A percentile compares a stretch with the other conserved stretches of the same genome.
Conservation (phyloP, 2,797 vertebrate species). For the Gephyroberyx darwinii region DNA sequence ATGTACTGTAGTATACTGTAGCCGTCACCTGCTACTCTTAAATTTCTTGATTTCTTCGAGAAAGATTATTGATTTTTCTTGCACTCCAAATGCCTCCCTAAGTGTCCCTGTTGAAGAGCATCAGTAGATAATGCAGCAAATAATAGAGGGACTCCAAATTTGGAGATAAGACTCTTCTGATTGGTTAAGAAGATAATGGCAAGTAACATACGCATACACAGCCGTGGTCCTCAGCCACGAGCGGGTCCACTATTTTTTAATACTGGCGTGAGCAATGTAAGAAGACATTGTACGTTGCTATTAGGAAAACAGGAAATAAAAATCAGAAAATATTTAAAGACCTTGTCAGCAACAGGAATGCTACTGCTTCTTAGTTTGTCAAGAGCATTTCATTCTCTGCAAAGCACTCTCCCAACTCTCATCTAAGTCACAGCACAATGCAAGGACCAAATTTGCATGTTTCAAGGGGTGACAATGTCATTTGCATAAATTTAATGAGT, state of each 20-base stretch:
- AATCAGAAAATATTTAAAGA: constrained; percentile 37
- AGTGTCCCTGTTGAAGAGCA: constrained; percentile 52
- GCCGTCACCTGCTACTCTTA: no score
- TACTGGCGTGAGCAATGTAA: background rate
- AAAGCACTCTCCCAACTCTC: constrained; percentile 29
- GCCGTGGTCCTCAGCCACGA: constrained; percentile 13
- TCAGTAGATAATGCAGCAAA: constrained; percentile 54
- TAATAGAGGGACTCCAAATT: constrained; percentile 34
- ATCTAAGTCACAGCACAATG: constrained; percentile 56
- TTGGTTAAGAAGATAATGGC: constrained; percentile 56
- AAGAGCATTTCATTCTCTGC: constrained; percentile 45
- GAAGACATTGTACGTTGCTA: constrained; percentile 5
- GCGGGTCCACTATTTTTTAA: background rate
- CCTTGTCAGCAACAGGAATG: constrained; percentile 34
- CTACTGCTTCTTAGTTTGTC: constrained; percentile 24
- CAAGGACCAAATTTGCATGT: constrained; percentile 72
- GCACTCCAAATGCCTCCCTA: constrained; percentile 35
- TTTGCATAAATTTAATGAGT: constrained; percentile 81
- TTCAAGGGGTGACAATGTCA: constrained; percentile 71
- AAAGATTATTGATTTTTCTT: constrained; percentile 46
- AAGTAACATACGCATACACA: constrained; percentile 19
- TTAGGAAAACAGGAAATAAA: constrained; percentile 27
- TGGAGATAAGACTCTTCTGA: constrained; percentile 64
- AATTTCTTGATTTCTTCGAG: no score
- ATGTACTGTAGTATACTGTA: no score